Evolutionary conservation across 2,797 vertebrate species (phyloP).

Genomic region (Gallinago nigripennis): DNA sequence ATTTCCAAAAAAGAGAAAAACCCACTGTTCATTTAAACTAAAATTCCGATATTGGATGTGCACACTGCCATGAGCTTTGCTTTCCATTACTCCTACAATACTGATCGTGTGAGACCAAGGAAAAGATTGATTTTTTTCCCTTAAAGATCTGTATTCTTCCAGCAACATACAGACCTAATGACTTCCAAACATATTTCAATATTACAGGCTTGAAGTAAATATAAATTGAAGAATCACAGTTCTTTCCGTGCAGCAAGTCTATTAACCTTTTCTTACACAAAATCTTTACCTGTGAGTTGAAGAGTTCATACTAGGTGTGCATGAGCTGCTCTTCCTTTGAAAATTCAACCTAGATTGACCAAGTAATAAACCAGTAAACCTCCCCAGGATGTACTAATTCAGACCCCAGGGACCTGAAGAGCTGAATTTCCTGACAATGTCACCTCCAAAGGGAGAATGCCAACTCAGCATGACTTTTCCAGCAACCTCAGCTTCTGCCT

Average conservation of each 20-base stretch:
- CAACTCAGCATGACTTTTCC: neutral
- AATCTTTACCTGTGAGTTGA: neutral
- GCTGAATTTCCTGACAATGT: neutral
- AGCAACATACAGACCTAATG: neutral
- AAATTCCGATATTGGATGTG: neutral
- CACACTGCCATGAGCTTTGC: neutral
- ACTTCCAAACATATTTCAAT: neutral
- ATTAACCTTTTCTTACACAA: neutral
- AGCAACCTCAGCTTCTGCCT: neutral
- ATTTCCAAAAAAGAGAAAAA: neutral
- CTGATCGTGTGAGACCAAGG: neutral
- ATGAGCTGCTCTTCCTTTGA: neutral
- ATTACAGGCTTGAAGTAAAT: neutral
- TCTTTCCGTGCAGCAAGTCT: neutral
- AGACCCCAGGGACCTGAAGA: neutral
- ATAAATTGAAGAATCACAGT: neutral
- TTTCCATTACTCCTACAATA: neutral
- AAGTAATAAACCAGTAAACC: neutral
- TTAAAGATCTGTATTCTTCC: neutral
- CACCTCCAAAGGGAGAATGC: neutral
- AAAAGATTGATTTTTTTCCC: neutral
- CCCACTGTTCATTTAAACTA: neutral
- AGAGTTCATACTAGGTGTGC: neutral
- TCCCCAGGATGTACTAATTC: neutral
- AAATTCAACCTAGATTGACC: neutral